phyloP scores from a whole-genome alignment of 2,888 invertebrate species.

The Habroteleia sp. region DNA sequence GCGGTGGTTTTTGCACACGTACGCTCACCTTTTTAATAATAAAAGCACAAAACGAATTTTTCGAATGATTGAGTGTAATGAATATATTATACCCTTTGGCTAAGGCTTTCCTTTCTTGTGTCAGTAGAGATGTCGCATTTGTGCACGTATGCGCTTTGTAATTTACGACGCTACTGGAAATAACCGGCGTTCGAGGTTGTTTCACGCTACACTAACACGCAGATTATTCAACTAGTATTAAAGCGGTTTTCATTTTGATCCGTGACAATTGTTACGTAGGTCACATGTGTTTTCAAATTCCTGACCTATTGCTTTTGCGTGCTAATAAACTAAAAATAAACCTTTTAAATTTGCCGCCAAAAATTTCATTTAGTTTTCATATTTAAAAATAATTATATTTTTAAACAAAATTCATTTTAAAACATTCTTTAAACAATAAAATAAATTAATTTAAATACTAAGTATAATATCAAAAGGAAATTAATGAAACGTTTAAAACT shows the following conservation, averaged over 20 bases:
- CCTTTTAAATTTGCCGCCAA: no score
- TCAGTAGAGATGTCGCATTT: conserved; percentile 61
- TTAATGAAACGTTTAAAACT: no score
- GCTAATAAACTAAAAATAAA: no score
- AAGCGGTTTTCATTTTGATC: conserved; percentile 47
- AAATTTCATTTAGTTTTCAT: no score
- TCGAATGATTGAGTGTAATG: conserved; percentile 62
- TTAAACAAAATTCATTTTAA: no score
- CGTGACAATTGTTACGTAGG: conserved; percentile 44
- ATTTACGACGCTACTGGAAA: conserved; percentile 65
- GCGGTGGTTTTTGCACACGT: conserved; percentile 15
- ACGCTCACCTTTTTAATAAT: conserved; percentile 50
- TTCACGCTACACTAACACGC: conserved; percentile 53
- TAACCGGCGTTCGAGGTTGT: conserved; percentile 55
- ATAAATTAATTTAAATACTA: no score
- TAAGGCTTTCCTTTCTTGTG: conserved; percentile 58
- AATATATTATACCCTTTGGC: conserved; percentile 62
- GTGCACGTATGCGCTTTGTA: conserved; percentile 58
- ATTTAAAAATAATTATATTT: no score
- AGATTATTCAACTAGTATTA: conserved; percentile 21
- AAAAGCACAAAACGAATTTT: conserved; percentile 56
- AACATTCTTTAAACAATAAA: no score
- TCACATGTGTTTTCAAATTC: conserved; percentile 28
- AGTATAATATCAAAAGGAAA: no score
- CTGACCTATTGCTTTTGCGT: no score